Base-by-base conservation (phyloP, 2,888 invertebrate species). In the Octodonta nipae region DNA sequence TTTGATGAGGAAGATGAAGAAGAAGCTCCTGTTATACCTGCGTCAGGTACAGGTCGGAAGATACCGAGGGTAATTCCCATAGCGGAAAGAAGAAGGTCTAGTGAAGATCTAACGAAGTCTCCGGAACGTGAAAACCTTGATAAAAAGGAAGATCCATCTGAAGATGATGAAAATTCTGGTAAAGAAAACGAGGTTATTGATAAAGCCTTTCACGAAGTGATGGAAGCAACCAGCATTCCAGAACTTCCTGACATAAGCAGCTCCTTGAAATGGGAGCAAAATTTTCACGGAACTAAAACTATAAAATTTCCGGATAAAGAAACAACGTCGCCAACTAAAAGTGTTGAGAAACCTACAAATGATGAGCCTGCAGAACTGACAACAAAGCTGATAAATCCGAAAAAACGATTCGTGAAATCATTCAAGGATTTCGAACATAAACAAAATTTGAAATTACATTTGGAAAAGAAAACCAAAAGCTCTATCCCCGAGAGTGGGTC, bases 1-100 rank as follows among this genome's bases (percentile, higher is more conserved):
- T 84, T 84, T 54, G 75, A 78, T 43, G 75, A 76, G 30, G 38
- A 44, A n/a, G 80, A 81, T 43, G 74, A 79, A 52, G 71, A 47
- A 66, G 73, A 78, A 51, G 70, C 46, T 66, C 71, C 65, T n/a
- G 38, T 44, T 65, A 61, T 68, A 34, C 68, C 43, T 5, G 26
- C 41, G 2, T 37, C 45, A 4, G 54, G 47, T 15, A 44, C 47
- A n/a, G 67, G 76, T 8, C 64, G 77, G 40, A 79, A 78, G 63
- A 75, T 78, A 43, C 75, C 78, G 1, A 63, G 78, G 32, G 69
- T 76, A 4, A 66, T 68, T 36, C 58, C 55, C 3, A 52, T 47
- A 13, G 46, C 50, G 8, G 57, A 58, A 32, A 49, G 63, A 61
- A 42, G 58, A 55, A 49, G 62, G 59, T 37, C 37, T 3, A 28